Evolutionary conservation across 2,113 vertebrate genomes (phyloP), one percentile per base, ranked within the genome.

Genomic region (Acanthisitta chloris): DNA sequence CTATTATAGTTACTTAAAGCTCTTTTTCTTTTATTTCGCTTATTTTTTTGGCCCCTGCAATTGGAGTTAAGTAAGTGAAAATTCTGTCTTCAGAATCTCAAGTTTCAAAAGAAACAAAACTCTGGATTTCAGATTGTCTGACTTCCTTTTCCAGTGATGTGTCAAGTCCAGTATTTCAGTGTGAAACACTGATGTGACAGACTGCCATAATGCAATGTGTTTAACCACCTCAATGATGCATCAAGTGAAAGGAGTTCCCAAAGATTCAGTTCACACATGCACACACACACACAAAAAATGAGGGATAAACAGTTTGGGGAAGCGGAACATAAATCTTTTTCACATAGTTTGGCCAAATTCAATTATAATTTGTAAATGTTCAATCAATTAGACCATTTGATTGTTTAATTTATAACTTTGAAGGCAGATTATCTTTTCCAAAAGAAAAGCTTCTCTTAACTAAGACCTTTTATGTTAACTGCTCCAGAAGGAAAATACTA

Each of bases 331-430:
- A 55, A 95, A 94, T 91, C 88, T 94, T 92, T 96, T 96, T 95
- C 93, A 96, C 83, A 81, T 72, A 95, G 88, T 92, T 97, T 95
- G 86, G 76, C 92, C 82, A 96, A 85, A 87, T 97, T 96, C 82
- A 96, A 96, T 97, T 97, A 94, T 70, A 93, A 96, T 96, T 96
- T 96, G 95, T 92, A 94, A 95, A 87, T 96, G 82, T 94, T 97
- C 96, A 97, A 62, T 90, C 94, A 96, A 95, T 96, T 97, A 97
- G 83, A 84, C 83, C 70, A 87, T 23, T 95, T 14, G 9, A n/a
- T 92, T 93, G 81, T 84, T 78, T 91, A 86, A 96, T 11, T 91
- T 81, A 86, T 45, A 72, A 90, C 87, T 96, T 93, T 95, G 91
- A 97, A 93, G 87, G 33, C 84, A 92, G 95, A 95, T 96, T 95